Base-by-base conservation (phyloP, 2,797 vertebrate species). In the Neolamprologus multifasciatus region DNA sequence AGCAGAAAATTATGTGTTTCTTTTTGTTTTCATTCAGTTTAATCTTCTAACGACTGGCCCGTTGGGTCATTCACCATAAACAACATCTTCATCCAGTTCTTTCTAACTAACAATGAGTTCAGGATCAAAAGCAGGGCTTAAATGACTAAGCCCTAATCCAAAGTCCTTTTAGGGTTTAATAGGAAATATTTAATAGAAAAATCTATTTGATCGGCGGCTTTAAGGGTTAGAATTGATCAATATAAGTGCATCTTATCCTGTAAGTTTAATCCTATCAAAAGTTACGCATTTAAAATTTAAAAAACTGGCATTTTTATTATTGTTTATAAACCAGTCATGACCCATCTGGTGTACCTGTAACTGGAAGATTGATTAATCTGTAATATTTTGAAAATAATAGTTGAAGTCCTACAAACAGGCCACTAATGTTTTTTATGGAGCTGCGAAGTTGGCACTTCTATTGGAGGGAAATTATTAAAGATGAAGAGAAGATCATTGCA, bases 131-230 rank as follows among this genome's bases (percentile, higher is more conserved):
- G 29, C 16, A 62, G 57, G 57, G 4, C 0, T 62, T 62, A 40
- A 69, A 69, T 69, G 38, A 69, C 13, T 16, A 43, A 69, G 4
- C 38, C 64, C 36, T 40, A 3, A 40, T 69, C 38, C n/a, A 69
- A 43, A 69, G 13, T 67, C 7, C 11, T 40, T 67, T 40, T 36
- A 36, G 31, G 9, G 2, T 67, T 38, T n/a, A 38, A 23, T 59
- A 40, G 5, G 1, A 23, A 23, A 40, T 40, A 14, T 69, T 67
- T 67, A 67, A 67, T 40, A 67, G 62, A 67, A 67, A 40, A 67
- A 14, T 40, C 5, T 14, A 33, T 14, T 67, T 67, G 62, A 40
- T 21, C 0, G 26, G 14, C 0, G 0, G 14, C 26, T 59, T 59
- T 59, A 67, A 38, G 19, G 19, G 8, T 38, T 67, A 67, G 33